Conservation (phyloP, 2,888 invertebrate species). For the Agonopterix subpropinquella region DNA sequence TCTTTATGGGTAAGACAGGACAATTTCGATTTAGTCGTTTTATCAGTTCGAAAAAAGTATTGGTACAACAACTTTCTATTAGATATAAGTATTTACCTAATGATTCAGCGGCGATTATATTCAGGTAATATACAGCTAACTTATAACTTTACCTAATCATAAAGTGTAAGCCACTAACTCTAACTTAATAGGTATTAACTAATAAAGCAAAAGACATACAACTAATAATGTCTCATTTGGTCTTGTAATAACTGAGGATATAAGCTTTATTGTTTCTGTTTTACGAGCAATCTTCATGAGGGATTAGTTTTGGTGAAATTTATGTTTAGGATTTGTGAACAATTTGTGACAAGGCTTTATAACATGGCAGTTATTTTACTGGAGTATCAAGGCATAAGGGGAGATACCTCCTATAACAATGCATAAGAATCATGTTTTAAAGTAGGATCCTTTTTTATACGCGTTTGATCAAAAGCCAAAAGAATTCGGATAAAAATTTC, state of each 20-base stretch:
- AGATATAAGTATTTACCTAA: too few relatives aligned
- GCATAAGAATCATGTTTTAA: background rate
- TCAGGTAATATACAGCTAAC: too few relatives aligned
- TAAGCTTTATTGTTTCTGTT: slow-evolving; percentile 20
- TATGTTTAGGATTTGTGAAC: slow-evolving; percentile 10
- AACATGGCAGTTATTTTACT: background rate
- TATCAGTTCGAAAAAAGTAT: too few relatives aligned
- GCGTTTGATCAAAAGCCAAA: background rate
- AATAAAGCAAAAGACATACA: slow-evolving; percentile 16
- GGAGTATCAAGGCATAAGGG: too few relatives aligned
- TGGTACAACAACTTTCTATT: too few relatives aligned
- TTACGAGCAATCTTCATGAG: slow-evolving; percentile 17
- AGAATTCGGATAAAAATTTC: background rate
- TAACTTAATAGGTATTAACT: slow-evolving; percentile 20
- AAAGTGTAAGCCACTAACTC: slow-evolving; percentile 10
- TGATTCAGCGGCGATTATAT: too few relatives aligned
- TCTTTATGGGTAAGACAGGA: too few relatives aligned
- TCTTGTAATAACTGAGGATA: slow-evolving; percentile 19
- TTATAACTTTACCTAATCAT: background rate
- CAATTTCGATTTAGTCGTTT: too few relatives aligned
- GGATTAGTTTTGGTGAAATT: slow-evolving; percentile 17
- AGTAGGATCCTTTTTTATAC: background rate
- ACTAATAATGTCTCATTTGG: slow-evolving; percentile 17
- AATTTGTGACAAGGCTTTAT: slow-evolving; percentile 7
- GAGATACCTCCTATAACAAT: background rate